These are phyloP conservation scores for Mythimna ferrago DNA, from an alignment of 2,888 invertebrate species.

Conservation along the genomic window DNA sequence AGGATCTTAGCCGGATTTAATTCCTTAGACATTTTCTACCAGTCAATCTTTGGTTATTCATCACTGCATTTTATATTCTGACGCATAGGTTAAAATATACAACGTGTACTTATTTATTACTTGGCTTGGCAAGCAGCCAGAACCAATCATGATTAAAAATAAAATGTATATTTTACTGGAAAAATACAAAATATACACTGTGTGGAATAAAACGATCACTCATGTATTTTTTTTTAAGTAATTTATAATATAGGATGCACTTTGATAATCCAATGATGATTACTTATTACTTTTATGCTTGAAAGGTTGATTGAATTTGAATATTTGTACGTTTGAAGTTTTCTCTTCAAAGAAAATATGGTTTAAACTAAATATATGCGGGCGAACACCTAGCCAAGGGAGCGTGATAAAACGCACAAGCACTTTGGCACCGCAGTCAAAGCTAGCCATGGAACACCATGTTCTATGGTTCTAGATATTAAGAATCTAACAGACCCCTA, in stretches of 20 bases:
- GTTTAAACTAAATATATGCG: too few species aligned
- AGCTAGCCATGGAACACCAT: too few species aligned
- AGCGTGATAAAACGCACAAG: too few species aligned
- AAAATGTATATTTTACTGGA: constrained; percentile 3
- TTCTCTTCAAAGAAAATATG: too few species aligned
- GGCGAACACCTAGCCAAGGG: too few species aligned
- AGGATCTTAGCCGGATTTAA: too few species aligned
- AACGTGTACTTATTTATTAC: constrained; percentile 25
- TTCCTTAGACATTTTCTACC: too few species aligned
- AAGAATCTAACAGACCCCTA: too few species aligned
- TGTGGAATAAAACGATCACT: not conserved
- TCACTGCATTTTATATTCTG: constrained; percentile 19
- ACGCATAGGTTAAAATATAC: constrained; percentile 4
- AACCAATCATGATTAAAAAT: constrained; percentile 7
- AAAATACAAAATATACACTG: not conserved
- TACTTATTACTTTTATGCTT: not conserved
- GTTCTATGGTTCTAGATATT: too few species aligned
- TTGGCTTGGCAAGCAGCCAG: constrained; percentile 24
- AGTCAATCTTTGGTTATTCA: not conserved
- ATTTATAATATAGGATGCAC: not conserved
- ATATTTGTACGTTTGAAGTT: too few species aligned
- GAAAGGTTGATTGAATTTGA: not conserved
- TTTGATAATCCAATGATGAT: not conserved
- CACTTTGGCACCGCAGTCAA: too few species aligned
- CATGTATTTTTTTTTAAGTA: not conserved